phyloP scores from a whole-genome alignment of 1,140 invertebrate species.

The Camponotus vicinus region DNA sequence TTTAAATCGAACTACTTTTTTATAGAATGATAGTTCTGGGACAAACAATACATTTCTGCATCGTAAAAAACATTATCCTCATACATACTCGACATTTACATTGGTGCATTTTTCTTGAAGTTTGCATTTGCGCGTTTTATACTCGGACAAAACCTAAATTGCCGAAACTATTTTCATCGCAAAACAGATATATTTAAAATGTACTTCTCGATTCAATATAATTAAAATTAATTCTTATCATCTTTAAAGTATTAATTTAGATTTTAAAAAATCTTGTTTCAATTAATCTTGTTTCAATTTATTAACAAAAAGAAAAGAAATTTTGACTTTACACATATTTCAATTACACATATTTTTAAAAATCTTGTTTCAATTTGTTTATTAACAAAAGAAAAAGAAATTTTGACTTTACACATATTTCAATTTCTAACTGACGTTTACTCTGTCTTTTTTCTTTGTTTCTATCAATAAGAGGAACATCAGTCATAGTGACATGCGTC shows the following conservation, averaged over 20 bases:
- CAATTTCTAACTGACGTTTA: conserved; percentile 42
- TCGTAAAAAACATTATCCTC: conserved; percentile 46
- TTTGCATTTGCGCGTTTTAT: conserved; percentile 58
- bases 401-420: not conserved
- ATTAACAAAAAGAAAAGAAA: not conserved
- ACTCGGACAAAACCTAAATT: conserved; percentile 5
- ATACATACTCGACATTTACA: conserved; percentile 25
- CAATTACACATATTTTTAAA: not conserved
- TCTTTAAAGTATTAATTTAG: not conserved
- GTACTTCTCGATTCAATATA: not conserved
- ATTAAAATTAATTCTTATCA: not conserved
- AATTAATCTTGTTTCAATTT: not conserved
- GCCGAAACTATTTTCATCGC: conserved; percentile 2
- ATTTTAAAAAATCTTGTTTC: not conserved
- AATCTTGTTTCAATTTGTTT: not conserved
- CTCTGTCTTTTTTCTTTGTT: conserved; percentile 53
- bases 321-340: not conserved
- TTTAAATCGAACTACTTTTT: conserved; percentile 26
- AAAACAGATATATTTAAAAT: conserved; percentile 31
- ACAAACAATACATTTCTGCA: conserved; percentile 51
- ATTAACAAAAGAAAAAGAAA: not conserved
- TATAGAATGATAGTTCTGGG: conserved; percentile 21
- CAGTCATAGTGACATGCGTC: conserved; percentile 70
- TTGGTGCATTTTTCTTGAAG: conserved; percentile 51
- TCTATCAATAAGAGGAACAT: conserved; percentile 70